These are phyloP conservation scores for Apostichopus japonicus DNA, from an alignment of 35 echinoderm and acorn worm genomes.

Conservation along the genomic window DNA sequence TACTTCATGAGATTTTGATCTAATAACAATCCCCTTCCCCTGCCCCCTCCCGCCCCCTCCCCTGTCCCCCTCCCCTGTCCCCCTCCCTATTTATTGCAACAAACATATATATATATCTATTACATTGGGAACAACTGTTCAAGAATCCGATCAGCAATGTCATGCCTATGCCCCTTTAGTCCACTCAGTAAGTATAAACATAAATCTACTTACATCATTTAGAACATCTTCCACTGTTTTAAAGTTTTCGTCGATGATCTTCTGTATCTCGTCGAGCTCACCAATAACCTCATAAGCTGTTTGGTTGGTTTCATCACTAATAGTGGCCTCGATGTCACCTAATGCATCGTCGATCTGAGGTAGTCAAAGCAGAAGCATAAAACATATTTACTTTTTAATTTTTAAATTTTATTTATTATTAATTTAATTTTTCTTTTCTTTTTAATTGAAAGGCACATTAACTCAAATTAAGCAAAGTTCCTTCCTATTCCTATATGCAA, in stretches of 20 bases:
- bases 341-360: slow-evolving; percentile 3
- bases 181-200: neutral
- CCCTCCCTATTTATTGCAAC: neutral
- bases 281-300: neutral
- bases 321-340: neutral
- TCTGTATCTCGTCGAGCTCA: neutral
- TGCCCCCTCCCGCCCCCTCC: too few species aligned
- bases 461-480: too few species aligned
- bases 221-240: neutral
- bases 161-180: neutral
- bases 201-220: neutral
- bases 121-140: too few species aligned
- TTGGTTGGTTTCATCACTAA: neutral
- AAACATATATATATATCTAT: neutral
- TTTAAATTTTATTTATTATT: too few species aligned
- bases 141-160: neutral
- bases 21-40: neutral
- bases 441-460: too few species aligned
- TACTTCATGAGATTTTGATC: too few species aligned
- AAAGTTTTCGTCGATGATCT: neutral
- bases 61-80: too few species aligned
- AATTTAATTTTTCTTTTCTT: too few species aligned
- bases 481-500: too few species aligned
- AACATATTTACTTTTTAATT: too few species aligned
- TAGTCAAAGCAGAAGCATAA: neutral